Evolutionary conservation across 2,797 vertebrate species (phyloP).

Genomic region (Gallinago stenura): DNA sequence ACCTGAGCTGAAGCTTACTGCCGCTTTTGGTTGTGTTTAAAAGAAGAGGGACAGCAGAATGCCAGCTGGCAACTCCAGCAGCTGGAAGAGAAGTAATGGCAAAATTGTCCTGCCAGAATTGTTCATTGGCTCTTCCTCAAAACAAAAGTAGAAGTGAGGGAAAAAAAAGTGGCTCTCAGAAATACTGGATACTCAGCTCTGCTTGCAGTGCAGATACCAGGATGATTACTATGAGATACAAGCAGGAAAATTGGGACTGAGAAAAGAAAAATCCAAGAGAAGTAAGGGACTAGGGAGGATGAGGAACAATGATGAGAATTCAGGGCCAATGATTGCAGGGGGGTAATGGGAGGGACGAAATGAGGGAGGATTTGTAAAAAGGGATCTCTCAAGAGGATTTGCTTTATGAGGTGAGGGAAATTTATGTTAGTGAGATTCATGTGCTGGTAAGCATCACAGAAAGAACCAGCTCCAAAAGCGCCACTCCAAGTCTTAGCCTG

Average conservation of each 20-base stretch:
- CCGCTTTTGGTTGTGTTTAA: not conserved
- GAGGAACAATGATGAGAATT: not conserved
- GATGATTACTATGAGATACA: not conserved
- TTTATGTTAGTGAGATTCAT: not conserved
- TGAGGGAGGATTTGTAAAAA: not conserved
- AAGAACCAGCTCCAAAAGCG: not conserved
- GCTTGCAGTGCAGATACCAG: not conserved
- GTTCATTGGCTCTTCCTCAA: not conserved
- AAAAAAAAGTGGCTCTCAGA: not conserved
- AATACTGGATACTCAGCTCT: not conserved
- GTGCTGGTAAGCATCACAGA: not conserved
- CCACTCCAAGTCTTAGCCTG: not conserved
- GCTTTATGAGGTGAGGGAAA: not conserved
- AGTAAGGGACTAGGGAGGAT: not conserved
- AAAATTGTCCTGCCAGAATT: not conserved
- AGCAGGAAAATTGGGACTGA: not conserved
- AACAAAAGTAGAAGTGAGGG: not conserved
- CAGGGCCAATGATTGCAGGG: not conserved
- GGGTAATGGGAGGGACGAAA: not conserved
- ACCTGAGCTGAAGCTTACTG: not conserved
- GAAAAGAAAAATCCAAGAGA: not conserved
- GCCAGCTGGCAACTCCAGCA: not conserved
- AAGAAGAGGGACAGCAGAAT: not conserved
- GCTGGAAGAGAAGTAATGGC: not conserved
- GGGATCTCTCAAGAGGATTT: not conserved